phyloP scores from a whole-genome alignment of 2,888 invertebrate species.

The Lacanobia wlatinum region DNA sequence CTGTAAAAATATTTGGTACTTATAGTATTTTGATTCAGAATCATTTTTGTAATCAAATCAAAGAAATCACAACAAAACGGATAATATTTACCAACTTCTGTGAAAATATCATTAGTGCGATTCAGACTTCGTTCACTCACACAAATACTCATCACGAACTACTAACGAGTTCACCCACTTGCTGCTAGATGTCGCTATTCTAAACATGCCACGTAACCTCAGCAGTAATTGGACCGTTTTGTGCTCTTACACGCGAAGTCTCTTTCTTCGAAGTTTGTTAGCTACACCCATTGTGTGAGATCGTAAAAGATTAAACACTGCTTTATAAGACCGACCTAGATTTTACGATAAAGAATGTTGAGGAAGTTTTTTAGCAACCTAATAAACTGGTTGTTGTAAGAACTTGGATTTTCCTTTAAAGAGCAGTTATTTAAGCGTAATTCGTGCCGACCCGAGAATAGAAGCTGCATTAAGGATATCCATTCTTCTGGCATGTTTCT shows the following conservation, averaged over 20 bases:
- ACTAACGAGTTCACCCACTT: slow-evolving; percentile 39
- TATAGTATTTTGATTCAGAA: no score
- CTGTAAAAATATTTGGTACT: no score
- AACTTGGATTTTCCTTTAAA: neutral
- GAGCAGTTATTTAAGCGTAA: neutral
- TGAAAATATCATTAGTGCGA: slow-evolving; percentile 37
- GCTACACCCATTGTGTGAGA: slow-evolving; percentile 52
- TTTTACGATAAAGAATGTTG: slow-evolving; percentile 42
- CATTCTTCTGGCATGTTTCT: neutral
- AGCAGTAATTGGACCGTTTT: slow-evolving; percentile 60
- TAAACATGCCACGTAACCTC: slow-evolving; percentile 47
- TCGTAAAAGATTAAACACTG: slow-evolving; percentile 55
- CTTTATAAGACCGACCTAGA: slow-evolving; percentile 57
- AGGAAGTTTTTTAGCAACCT: slow-evolving; percentile 21
- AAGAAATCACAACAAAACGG: neutral
- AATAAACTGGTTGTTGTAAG: slow-evolving; percentile 16
- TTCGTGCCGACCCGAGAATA: neutral
- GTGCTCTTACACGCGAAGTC: slow-evolving; percentile 33
- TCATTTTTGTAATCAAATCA: no score
- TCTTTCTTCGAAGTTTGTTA: slow-evolving; percentile 56
- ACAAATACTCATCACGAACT: slow-evolving; percentile 15
- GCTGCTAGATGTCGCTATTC: slow-evolving; percentile 49
- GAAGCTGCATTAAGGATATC: neutral
- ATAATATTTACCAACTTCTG: slow-evolving; percentile 20
- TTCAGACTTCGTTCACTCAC: slow-evolving; percentile 20